Conservation (phyloP, 2,113 vertebrate genomes). For the Lutjanus erythropterus region DNA sequence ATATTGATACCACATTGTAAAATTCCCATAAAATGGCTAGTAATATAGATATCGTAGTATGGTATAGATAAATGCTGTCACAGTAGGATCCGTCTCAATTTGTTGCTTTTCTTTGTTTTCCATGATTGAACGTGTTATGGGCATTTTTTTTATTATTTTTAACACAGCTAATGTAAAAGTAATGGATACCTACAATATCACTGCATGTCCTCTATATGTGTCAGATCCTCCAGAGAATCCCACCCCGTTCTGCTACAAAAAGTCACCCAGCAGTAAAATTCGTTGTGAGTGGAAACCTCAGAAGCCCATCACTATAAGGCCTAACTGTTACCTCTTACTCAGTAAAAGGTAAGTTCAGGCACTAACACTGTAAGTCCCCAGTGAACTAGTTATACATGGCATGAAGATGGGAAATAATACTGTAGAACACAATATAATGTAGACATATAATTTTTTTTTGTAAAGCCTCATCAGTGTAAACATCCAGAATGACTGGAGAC, state of each 20-base stretch:
- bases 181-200: background rate
- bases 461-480: background rate
- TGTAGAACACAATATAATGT: background rate
- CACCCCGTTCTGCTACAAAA: constrained; percentile 79
- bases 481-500: too few relatives aligned
- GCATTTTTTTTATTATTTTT: background rate
- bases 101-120: constrained; percentile 1
- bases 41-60: too few relatives aligned
- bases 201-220: background rate
- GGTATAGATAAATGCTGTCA: too few relatives aligned
- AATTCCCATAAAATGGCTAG: too few relatives aligned
- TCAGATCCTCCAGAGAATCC: constrained; percentile 79
- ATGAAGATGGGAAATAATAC: background rate
- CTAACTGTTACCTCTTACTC: constrained; percentile 75
- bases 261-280: constrained; percentile 81
- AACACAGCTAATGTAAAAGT: too few relatives aligned
- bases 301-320: constrained; percentile 11
- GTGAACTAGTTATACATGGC: background rate
- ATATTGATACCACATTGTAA: too few relatives aligned
- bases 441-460: background rate
- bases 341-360: constrained; percentile 68
- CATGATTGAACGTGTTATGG: background rate
- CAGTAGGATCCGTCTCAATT: too few relatives aligned
- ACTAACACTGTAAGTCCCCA: background rate
- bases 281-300: constrained; percentile 80